Evolutionary conservation across 1,140 invertebrate genomes (phyloP).

Genomic region (Phymorhynchus buccinoides): DNA sequence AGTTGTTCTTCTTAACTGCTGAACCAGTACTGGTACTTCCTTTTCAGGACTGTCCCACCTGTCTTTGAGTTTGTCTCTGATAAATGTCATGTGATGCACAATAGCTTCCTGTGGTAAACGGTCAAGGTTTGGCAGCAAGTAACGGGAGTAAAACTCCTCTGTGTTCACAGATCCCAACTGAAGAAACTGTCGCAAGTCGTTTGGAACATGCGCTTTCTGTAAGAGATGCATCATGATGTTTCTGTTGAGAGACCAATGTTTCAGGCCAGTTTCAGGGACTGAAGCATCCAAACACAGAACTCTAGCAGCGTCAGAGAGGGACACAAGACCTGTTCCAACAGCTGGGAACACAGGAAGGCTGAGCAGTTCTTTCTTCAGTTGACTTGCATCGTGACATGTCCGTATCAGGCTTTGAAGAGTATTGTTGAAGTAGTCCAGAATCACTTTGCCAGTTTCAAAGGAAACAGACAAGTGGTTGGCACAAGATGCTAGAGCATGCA

Average conservation of each 20-base stretch:
- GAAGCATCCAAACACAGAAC: background rate
- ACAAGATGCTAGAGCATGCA: conserved; percentile 19
- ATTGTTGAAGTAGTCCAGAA: conserved; percentile 31
- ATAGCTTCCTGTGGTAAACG: background rate
- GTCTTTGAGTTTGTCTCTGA: no score
- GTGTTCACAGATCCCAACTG: background rate
- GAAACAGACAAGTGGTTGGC: background rate
- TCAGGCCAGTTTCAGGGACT: conserved; percentile 5
- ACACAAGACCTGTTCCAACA: background rate
- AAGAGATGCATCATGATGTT: background rate
- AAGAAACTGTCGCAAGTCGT: background rate
- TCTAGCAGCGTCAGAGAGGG: background rate
- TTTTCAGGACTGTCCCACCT: background rate
- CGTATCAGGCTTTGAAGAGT: background rate
- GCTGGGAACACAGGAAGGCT: conserved; percentile 14
- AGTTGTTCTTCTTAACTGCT: background rate
- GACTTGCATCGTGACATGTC: background rate
- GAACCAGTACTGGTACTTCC: background rate
- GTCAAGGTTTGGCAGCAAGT: conserved; percentile 1
- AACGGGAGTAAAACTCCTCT: background rate
- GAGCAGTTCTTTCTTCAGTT: conserved; percentile 8
- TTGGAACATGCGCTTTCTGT: background rate
- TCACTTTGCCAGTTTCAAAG: background rate
- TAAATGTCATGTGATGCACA: background rate
- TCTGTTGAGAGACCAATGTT: background rate